Base-by-base conservation (phyloP, 1,140 invertebrate genomes). In the Bombus superbus region DNA sequence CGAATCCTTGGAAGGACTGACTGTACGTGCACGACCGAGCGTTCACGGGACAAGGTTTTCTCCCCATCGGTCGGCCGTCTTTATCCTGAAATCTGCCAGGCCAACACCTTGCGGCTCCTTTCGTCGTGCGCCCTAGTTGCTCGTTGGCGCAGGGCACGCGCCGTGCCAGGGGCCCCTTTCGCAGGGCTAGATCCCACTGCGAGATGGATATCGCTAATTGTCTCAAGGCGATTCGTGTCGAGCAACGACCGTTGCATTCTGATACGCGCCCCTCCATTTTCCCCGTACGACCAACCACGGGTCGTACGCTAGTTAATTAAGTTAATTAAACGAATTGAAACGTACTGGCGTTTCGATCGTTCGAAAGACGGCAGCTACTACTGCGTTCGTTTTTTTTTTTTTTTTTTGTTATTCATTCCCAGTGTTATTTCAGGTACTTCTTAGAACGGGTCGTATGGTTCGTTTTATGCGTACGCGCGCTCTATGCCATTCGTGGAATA, bases 141-240 rank as follows among this genome's bases (percentile, higher is more conserved):
- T 77, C 75, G 78, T 83, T 79, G 75, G 75, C 85, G 69, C 47
- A 73, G 72, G 86, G 81, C 88, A 88, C 86, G 90, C 78, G 84
- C 88, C 86, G 83, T 44, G 77, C 85, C 89, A 81, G 71, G 22
- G 44, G 59, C 38, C 81, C 75, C 64, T 75, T 62, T 66, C 59
- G 13, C 73, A 83, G 79, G 88, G 86, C 53, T 91, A 79, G 89
- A 84, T 69, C 69, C 82, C 68, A 57, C 40, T 81, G n/a, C 32
- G 28, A 91, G 91, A 92, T 92, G 76, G 38, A 81, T 91, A 92
- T 92, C 91, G 68, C 64, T 91, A 92, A 92, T 91, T 88, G 83
- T 92, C 90, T 83, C 62, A 86, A 89, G 85, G 85, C 75, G 74
- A 88, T 78, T 86, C 74, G 40, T 40, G 74, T 18, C 69, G 57